Conservation (phyloP, 2,113 vertebrate species). For the Alouatta palliata region DNA sequence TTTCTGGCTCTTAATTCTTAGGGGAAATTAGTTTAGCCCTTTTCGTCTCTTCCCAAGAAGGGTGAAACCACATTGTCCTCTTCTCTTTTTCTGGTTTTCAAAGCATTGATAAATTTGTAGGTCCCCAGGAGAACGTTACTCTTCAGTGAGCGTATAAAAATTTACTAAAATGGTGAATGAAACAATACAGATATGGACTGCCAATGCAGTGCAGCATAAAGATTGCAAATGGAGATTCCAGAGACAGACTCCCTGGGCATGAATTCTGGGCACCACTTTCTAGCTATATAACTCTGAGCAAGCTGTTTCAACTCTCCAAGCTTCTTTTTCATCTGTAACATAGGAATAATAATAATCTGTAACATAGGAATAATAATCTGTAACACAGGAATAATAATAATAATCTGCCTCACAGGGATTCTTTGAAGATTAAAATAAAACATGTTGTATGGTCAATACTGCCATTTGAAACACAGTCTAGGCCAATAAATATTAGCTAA, state of each 20-base stretch:
- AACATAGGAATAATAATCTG: not conserved
- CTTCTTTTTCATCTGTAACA: not conserved
- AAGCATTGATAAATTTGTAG: not conserved
- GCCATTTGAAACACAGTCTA: not conserved
- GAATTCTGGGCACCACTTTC: not conserved
- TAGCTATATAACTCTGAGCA: not conserved
- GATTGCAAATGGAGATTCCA: not conserved
- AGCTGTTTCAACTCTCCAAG: not conserved
- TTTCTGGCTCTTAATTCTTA: not conserved
- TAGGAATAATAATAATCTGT: not conserved
- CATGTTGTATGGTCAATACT: not conserved
- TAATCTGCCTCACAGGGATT: not conserved
- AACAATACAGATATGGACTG: not conserved
- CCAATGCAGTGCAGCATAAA: not conserved
- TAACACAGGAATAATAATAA: not conserved
- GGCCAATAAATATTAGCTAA: not conserved
- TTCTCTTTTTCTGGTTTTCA: not conserved
- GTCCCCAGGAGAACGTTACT: not conserved
- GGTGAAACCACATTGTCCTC: not conserved
- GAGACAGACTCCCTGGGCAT: not conserved
- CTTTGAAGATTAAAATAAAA: slow-evolving; percentile 20
- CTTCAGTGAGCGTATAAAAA: not conserved
- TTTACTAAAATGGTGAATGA: not conserved
- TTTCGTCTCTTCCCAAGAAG: not conserved
- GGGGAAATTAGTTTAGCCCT: not conserved